Evolutionary conservation across 2,113 vertebrate species (phyloP).

Genomic region (Trematomus loennbergii): DNA sequence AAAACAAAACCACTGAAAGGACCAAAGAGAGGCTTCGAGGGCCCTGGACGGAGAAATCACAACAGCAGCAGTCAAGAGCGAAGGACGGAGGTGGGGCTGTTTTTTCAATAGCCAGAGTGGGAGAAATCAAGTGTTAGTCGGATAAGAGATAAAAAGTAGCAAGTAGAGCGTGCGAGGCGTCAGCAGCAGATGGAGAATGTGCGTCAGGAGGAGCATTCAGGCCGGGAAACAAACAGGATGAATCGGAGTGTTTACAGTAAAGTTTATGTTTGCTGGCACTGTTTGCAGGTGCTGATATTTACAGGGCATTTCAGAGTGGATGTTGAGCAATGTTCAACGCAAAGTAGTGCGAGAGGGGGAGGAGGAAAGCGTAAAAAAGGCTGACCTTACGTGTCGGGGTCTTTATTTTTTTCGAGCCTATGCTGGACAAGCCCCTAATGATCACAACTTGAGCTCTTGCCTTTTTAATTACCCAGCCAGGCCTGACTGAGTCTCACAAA

Average conservation of each 20-base stretch:
- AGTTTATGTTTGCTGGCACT: slow-evolving; percentile 35
- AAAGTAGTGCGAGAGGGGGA: neutral
- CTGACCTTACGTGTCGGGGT: slow-evolving; percentile 41
- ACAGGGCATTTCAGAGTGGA: slow-evolving; percentile 36
- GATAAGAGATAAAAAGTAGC: slow-evolving; percentile 61
- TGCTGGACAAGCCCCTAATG: slow-evolving; percentile 78
- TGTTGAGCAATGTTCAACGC: slow-evolving; percentile 50
- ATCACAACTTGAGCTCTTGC: slow-evolving; percentile 80
- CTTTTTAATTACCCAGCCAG: slow-evolving; percentile 87
- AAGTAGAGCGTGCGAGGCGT: slow-evolving; percentile 75
- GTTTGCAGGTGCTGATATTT: slow-evolving; percentile 43
- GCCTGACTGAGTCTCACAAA: slow-evolving; percentile 84
- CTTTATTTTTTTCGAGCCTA: slow-evolving; percentile 51
- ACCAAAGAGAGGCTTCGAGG: slow-evolving; percentile 61
- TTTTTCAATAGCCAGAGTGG: slow-evolving; percentile 33
- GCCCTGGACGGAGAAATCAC: slow-evolving; percentile 43
- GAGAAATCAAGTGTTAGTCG: slow-evolving; percentile 60
- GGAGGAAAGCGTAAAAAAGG: neutral
- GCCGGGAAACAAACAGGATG: slow-evolving; percentile 25
- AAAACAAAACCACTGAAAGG: slow-evolving; percentile 49
- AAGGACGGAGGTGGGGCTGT: slow-evolving; percentile 24
- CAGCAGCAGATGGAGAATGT: slow-evolving; percentile 77
- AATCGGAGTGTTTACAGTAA: slow-evolving; percentile 27
- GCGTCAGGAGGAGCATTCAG: slow-evolving; percentile 62
- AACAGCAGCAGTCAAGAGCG: slow-evolving; percentile 53